Base-by-base conservation (phyloP, 2,797 vertebrate genomes). In the Xerus rutilus region DNA sequence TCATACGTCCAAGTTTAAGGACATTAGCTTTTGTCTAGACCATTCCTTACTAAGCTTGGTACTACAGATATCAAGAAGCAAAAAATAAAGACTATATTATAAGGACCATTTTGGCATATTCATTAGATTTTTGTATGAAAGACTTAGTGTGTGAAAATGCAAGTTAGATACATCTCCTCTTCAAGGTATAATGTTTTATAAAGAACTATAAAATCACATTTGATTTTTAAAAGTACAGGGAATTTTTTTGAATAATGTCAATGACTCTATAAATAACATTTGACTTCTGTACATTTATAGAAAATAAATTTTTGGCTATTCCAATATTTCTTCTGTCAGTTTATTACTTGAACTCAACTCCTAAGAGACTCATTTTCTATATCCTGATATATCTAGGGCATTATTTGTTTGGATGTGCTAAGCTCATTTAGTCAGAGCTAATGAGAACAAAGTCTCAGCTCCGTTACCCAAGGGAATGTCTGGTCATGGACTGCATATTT, bases 401-500 rank as follows among this genome's bases (percentile, higher is more conserved):
- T 95, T 96, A 78, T 92, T 32, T 93, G 64, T 94, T 94, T 92
- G 52, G 73, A 62, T 86, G 84, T 65, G 25, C 76, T 85, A 93
- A 95, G 49, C 89, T 96, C 79, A 74, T 64, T 84, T 95, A 39
- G 45, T 87, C 70, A 92, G 72, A 89, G 45, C 49, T 95, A 96
- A 93, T 96, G 93, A 96, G 93, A 97, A 85, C 20, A 59, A 72
- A 92, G 39, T 90, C 81, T 96, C 81, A 93, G 54, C 67, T 94
- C 45, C 78, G 54, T 82, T 49, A 62, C 62, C 57, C 84, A 43
- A 65, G 74, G 59, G 83, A 72, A n/a, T 39, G 21, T 14, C 23
- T 52, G 67, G 28, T 74, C 54, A 59, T 25, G 23, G 23, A 14
- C 62, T 39, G 4, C 5, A 59, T 35, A n/a, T 70, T 94, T 28